Percentiles rank a stretch among this genome's conserved stretches.
phyloP scores from a whole-genome alignment of 2,888 invertebrate genomes.

The Therioaphis trifolii region DNA sequence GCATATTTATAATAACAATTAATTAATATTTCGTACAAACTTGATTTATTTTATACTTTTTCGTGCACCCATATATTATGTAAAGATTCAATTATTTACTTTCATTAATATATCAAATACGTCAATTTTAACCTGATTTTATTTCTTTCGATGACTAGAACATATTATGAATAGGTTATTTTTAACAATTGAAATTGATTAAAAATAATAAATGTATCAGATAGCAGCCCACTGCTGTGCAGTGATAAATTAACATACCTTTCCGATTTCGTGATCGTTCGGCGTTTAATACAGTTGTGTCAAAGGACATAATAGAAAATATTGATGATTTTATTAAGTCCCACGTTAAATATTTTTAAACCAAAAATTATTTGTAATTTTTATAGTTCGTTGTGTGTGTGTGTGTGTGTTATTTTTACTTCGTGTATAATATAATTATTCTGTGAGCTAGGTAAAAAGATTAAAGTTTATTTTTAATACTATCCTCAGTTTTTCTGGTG shows the following conservation, averaged over 20 bases:
- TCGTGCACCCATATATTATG: background rate
- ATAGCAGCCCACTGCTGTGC: slow-evolving; percentile 31
- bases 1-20: background rate
- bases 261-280: slow-evolving; percentile 42
- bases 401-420: too few relatives aligned
- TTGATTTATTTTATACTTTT: slow-evolving; percentile 30
- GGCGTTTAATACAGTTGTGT: slow-evolving; percentile 9
- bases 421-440: too few relatives aligned
- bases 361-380: too few relatives aligned
- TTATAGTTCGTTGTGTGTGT: too few relatives aligned
- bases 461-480: too few relatives aligned
- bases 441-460: too few relatives aligned
- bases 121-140: background rate
- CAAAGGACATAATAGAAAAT: background rate
- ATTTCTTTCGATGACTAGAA: slow-evolving; percentile 1
- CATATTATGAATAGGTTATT: background rate
- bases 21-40: background rate
- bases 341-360: too few relatives aligned
- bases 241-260: slow-evolving; percentile 32
- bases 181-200: slow-evolving; percentile 49
- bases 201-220: slow-evolving; percentile 22
- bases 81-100: slow-evolving; percentile 13
- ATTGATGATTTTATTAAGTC: background rate
- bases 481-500: too few relatives aligned
- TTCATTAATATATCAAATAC: slow-evolving; percentile 27